These are phyloP conservation scores for Gandaritis pyraliata DNA, from an alignment of 2,888 invertebrate genomes.

Conservation along the genomic window DNA sequence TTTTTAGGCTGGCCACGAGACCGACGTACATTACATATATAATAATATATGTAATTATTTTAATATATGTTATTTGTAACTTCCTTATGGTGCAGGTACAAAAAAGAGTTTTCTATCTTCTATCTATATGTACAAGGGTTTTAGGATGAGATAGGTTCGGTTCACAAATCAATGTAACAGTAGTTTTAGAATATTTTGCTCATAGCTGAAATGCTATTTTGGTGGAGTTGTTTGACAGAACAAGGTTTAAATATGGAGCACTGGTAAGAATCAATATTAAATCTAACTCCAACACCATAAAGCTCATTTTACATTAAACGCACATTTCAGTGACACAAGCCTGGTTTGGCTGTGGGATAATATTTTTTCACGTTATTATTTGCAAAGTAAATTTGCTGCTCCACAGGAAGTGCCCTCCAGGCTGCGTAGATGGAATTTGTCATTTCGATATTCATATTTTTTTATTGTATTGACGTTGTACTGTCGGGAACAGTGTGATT, in stretches of 20 bases:
- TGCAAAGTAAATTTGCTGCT: conserved; percentile 48
- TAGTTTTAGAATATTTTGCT: too few species aligned
- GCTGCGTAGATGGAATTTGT: conserved; percentile 41
- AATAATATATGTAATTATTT: too few species aligned
- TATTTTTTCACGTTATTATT: conserved; percentile 48
- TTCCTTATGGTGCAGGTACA: too few species aligned
- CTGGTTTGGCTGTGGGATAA: conserved; percentile 39
- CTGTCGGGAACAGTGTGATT: conserved; percentile 16
- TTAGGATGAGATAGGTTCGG: too few species aligned
- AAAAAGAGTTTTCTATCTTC: too few species aligned
- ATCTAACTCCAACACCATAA: background rate
- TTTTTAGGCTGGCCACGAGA: too few species aligned
- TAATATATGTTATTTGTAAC: too few species aligned
- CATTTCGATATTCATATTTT: conserved; percentile 43
- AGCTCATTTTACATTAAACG: conserved; percentile 4
- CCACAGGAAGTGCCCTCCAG: conserved; percentile 42
- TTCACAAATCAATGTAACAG: too few species aligned
- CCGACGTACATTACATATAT: too few species aligned
- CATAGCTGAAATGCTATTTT: too few species aligned
- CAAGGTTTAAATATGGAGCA: background rate
- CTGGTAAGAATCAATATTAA: background rate
- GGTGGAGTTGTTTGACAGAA: too few species aligned
- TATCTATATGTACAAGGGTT: too few species aligned
- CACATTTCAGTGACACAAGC: conserved; percentile 6
- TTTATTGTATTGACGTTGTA: conserved; percentile 36